Percentiles rank a stretch among this genome's conserved stretches.
Conservation (phyloP, 1,140 invertebrate species). For the Cydia strobilella region DNA sequence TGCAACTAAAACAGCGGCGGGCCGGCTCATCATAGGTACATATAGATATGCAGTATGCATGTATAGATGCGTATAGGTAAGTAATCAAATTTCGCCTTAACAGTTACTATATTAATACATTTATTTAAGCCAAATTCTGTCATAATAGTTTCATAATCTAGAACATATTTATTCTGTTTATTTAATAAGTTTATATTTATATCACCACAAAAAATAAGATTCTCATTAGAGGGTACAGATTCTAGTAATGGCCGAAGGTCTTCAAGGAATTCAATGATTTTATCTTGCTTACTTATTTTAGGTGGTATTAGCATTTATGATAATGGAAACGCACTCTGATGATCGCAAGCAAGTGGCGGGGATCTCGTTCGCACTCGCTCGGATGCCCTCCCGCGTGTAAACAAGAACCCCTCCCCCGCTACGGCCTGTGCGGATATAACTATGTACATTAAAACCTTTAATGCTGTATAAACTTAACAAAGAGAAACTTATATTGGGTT, state of each 20-base stretch:
- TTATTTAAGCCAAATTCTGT: conserved; percentile 12
- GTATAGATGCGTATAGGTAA: too few relatives aligned
- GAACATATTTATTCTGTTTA: conserved; percentile 8
- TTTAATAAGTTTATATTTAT: conserved; percentile 34
- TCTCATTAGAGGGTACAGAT: too few relatives aligned
- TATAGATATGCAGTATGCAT: too few relatives aligned
- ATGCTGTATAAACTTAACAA: conserved; percentile 28
- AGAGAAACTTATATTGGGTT: conserved; percentile 30
- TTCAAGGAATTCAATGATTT: not conserved
- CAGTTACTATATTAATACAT: too few relatives aligned
- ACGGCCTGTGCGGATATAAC: conserved; percentile 16
- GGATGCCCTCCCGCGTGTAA: conserved; percentile 4
- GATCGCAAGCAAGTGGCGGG: not conserved
- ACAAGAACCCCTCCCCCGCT: conserved; percentile 34
- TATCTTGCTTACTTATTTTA: not conserved
- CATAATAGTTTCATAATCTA: conserved; percentile 30
- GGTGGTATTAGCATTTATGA: not conserved
- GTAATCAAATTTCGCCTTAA: too few relatives aligned
- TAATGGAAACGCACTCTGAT: conserved; percentile 13
- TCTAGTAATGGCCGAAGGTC: too few relatives aligned
- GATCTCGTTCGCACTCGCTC: not conserved
- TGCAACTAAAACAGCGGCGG: too few relatives aligned
- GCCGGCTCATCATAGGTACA: too few relatives aligned
- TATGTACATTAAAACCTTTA: conserved; percentile 1
- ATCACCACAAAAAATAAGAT: conserved; percentile 10